Base-by-base conservation (phyloP, 2,113 vertebrate genomes). In the Hystrix cristata region DNA sequence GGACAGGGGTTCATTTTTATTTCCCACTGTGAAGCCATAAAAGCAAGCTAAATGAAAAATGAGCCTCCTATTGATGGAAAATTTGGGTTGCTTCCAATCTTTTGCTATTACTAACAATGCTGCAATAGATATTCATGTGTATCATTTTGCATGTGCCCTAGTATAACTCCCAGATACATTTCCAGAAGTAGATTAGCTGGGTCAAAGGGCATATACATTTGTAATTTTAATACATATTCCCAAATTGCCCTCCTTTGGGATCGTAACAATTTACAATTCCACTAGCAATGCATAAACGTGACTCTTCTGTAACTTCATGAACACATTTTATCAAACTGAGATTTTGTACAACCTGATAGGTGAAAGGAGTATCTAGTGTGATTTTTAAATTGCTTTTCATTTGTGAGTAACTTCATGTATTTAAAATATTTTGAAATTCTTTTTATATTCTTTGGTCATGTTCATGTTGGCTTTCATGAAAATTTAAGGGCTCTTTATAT, bases 141-240 rank as follows among this genome's bases (percentile, higher is more conserved):
- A 96, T 94, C 79, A 74, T 94, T 97, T 98, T 91, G 72, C 89
- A 86, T 86, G 89, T 91, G 23, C 76, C 82, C 86, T 69, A 60
- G 55, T 87, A 12, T 95, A 90, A 94, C 67, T 94, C 34, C 80
- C 87, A 57, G 48, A 86, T 95, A 71, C 67, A 74, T 95, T 97
- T 87, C 74, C 84, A 95, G 86, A 84, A 96, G 71, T 94, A 19
- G 62, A 97, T 91, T n/a, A 64, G 51, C 74, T 91, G 18, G 83
- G 53, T 93, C 89, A 93, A 93, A 90, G 89, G 67, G 38, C 57
- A 51, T 57, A 72, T 46, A 25, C 82, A 88, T 91, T 97, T 95
- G 81, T 82, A 96, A 96, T 93, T 97, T 96, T 96, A 95, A 96
- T 95, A 95, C 43, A 59, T 72, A 87, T 91, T 92, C 93, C 91